A percentile compares a stretch with the other conserved stretches of the same genome.
phyloP scores from a whole-genome alignment of 2,113 vertebrate genomes.

The Heterocephalus glaber region DNA sequence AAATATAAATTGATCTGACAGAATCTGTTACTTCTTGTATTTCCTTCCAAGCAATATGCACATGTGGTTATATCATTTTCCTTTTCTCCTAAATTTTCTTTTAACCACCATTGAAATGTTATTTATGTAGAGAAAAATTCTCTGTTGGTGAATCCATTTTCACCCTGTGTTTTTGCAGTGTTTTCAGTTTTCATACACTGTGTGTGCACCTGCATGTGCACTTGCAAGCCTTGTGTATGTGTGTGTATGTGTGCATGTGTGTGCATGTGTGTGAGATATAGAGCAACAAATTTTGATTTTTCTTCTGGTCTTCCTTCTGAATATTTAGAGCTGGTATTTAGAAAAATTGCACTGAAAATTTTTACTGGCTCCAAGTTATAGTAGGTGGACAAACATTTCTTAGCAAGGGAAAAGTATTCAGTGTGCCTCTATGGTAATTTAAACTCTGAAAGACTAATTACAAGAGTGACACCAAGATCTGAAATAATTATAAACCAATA shows the following conservation, averaged over 20 bases:
- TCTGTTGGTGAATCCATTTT: neutral
- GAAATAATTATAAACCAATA: neutral
- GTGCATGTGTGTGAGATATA: neutral
- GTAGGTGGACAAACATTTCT: neutral
- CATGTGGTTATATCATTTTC: slow-evolving; percentile 51
- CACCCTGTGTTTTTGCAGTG: neutral
- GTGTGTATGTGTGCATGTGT: neutral
- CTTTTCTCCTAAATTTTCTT: neutral
- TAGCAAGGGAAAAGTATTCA: neutral
- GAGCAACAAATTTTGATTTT: neutral
- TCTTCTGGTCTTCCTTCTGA: neutral
- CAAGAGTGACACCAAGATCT: neutral
- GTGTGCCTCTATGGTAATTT: neutral
- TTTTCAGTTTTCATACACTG: neutral
- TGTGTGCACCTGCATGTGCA: neutral
- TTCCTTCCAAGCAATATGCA: slow-evolving; percentile 35
- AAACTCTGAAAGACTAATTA: neutral
- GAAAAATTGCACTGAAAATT: neutral
- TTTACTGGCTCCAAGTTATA: neutral
- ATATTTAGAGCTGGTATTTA: neutral
- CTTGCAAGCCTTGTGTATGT: neutral
- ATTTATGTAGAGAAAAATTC: slow-evolving; percentile 16
- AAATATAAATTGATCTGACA: slow-evolving; percentile 32
- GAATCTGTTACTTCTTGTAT: slow-evolving; percentile 36
- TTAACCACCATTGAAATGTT: neutral